A percentile compares a stretch with the other conserved stretches of the same genome.
Evolutionary conservation across 2,113 vertebrate species (phyloP).

Genomic region (Sylvicapra grimmia): DNA sequence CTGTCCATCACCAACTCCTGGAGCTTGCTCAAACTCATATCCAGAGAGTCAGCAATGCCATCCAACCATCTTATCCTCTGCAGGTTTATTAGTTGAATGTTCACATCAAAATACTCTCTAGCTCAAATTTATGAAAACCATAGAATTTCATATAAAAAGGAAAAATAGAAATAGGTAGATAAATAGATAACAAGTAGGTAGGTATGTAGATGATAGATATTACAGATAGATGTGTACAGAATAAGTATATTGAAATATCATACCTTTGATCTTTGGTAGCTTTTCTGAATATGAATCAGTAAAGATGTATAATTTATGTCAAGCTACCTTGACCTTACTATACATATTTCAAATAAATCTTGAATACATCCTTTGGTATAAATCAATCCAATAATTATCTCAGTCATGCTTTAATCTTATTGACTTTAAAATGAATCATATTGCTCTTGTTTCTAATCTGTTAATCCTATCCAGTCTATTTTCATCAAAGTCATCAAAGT

Average conservation of each 20-base stretch:
- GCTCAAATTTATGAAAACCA: background rate
- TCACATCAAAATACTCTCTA: background rate
- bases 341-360: background rate
- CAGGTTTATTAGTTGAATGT: background rate
- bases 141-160: background rate
- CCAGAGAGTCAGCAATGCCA: background rate
- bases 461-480: background rate
- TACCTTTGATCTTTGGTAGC: background rate
- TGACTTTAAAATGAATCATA: background rate
- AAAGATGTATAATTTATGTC: background rate
- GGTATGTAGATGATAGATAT: background rate
- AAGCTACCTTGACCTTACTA: background rate
- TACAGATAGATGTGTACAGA: background rate
- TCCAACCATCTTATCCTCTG: background rate
- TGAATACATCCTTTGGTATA: background rate
- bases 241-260: background rate
- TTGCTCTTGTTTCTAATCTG: conserved; percentile 2
- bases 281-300: background rate
- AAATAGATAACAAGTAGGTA: background rate
- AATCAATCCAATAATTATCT: background rate
- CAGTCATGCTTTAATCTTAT: background rate
- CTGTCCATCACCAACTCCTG: background rate
- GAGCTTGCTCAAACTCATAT: background rate
- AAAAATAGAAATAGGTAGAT: background rate
- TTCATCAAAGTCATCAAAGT: conserved; percentile 20